Evolutionary conservation across 2,113 vertebrate genomes (phyloP).

Genomic region (Urocitellus parryii): DNA sequence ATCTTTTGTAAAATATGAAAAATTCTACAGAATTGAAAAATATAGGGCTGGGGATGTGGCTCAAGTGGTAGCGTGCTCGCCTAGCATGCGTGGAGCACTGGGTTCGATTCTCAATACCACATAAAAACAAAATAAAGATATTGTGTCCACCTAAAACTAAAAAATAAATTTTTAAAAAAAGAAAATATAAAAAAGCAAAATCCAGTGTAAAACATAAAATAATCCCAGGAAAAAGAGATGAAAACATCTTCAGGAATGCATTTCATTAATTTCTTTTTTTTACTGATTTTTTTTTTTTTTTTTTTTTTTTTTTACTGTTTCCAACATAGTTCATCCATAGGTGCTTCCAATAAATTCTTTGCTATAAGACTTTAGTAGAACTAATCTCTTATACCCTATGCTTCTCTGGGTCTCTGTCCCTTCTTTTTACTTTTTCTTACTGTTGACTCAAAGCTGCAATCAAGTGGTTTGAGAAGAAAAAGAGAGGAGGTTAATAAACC

Average conservation of each 20-base stretch:
- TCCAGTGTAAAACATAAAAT: background rate
- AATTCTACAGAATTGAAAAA: background rate
- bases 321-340: background rate
- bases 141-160: no score
- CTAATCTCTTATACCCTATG: background rate
- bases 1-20: constrained; percentile 33
- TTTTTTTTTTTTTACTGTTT: background rate
- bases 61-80: no score
- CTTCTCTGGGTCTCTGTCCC: background rate
- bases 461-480: background rate
- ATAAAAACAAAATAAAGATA: no score
- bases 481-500: background rate
- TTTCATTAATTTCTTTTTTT: background rate
- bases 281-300: background rate
- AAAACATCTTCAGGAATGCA: background rate
- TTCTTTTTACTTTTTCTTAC: background rate
- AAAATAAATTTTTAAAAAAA: no score
- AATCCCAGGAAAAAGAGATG: background rate
- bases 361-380: background rate
- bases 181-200: background rate
- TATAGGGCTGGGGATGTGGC: no score
- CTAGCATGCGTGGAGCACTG: no score
- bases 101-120: no score
- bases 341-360: background rate
- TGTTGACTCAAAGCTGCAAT: background rate